A percentile compares a stretch with the other conserved stretches of the same genome.
phyloP scores from a whole-genome alignment of 2,113 vertebrate species.

The Dipodomys spectabilis region DNA sequence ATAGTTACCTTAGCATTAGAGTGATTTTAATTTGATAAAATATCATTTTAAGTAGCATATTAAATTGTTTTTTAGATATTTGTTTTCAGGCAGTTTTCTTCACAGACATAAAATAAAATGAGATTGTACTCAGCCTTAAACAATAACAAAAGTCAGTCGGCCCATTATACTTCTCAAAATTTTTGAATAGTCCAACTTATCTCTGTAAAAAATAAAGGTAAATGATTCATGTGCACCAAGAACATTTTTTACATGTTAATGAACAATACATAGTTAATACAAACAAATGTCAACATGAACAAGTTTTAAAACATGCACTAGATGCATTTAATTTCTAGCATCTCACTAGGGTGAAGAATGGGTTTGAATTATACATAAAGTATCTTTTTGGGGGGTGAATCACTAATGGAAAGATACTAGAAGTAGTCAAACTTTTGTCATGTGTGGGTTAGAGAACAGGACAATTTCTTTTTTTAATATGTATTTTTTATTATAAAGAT shows the following conservation, averaged over 20 bases:
- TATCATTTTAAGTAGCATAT: constrained; percentile 66
- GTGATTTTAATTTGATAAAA: constrained; percentile 67
- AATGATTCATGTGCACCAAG: neutral
- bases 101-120: constrained; percentile 37
- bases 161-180: constrained; percentile 20
- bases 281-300: neutral
- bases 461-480: neutral
- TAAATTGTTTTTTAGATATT: constrained; percentile 61
- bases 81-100: constrained; percentile 62
- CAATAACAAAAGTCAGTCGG: neutral
- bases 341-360: neutral
- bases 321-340: neutral
- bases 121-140: constrained; percentile 19
- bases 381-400: neutral
- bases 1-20: constrained; percentile 62
- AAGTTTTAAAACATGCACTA: neutral
- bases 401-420: neutral
- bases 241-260: constrained; percentile 33
- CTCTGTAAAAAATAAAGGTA: constrained; percentile 7
- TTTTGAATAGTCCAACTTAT: constrained; percentile 40
- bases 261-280: neutral
- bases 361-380: neutral
- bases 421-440: neutral
- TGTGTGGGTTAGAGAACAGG: neutral
- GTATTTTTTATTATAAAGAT: too few relatives aligned